These are phyloP conservation scores for Oligia latruncula DNA, from an alignment of 2,888 invertebrate species.

Conservation along the genomic window DNA sequence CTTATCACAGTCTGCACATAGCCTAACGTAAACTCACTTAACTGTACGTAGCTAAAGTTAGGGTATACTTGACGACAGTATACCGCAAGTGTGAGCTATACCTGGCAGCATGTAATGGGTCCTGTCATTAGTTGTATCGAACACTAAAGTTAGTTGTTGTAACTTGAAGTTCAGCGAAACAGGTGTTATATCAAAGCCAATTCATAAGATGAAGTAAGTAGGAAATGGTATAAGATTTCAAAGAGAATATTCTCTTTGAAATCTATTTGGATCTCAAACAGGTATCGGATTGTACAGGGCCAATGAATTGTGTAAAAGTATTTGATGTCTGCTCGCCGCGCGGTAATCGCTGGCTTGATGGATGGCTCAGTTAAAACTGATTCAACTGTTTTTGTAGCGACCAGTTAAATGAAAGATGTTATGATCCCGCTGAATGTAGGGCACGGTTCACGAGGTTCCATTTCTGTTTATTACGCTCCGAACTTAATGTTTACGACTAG, in stretches of 20 bases:
- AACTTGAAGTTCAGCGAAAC: constrained; percentile 25
- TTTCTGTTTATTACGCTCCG: constrained; percentile 37
- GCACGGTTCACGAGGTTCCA: constrained; percentile 22
- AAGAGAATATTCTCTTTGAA: constrained; percentile 45
- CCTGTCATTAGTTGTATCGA: constrained; percentile 43
- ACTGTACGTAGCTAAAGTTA: constrained; percentile 25
- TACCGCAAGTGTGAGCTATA: constrained; percentile 29
- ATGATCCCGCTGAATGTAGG: constrained; percentile 44
- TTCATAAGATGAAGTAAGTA: constrained; percentile 15
- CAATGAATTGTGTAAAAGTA: constrained; percentile 58
- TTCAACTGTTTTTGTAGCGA: constrained; percentile 67
- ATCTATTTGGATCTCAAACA: constrained; percentile 39
- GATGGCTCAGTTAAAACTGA: constrained; percentile 70
- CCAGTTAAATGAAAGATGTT: constrained; percentile 64
- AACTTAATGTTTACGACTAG: constrained; percentile 21
- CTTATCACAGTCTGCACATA: not conserved
- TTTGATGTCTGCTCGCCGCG: constrained; percentile 51
- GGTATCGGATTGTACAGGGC: constrained; percentile 42
- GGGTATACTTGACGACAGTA: constrained; percentile 18
- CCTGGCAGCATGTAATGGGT: constrained; percentile 23
- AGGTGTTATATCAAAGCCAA: constrained; percentile 36
- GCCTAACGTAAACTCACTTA: constrained; percentile 19
- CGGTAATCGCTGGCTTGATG: constrained; percentile 70
- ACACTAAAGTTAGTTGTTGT: constrained; percentile 32
- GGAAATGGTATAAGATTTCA: constrained; percentile 54